Base-by-base conservation (phyloP, 2,113 vertebrate species). In the Cercocebus atys region DNA sequence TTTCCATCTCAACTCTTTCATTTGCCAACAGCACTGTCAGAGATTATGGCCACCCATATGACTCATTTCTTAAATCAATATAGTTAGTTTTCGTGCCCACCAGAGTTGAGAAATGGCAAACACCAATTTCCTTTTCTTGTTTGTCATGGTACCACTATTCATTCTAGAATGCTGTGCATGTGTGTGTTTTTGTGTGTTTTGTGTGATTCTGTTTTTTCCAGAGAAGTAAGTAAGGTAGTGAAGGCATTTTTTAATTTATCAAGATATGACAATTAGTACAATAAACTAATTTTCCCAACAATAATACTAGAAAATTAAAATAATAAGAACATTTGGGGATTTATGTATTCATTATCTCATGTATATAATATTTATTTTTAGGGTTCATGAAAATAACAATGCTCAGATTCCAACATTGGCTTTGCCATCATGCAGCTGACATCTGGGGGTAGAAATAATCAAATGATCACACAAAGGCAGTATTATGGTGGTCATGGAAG, bases 401-500 rank as follows among this genome's bases (percentile, higher is more conserved):
- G 5, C 3, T 32, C 57, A 45, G 0, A 61, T 14, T 3, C 35
- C n/a, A 66, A 22, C 12, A 18, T 25, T 43, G 17, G 18, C 6
- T 40, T 10, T 40, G 17, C 16, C 64, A 4, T 43, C 22, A 0
- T 13, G 16, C 17, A 66, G 9, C 6, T 78, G 8, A 23, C 12
- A 20, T 45, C 30, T 7, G 40, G 10, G 11, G 18, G 25, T 1
- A 30, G 83, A 94, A 43, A 64, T 2, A 52, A 8, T 2, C n/a
- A 20, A 10, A 25, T 47, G 64, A 40, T 10, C 27, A 6, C 25
- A 18, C 4, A 2, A 27, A n/a, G 68, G 9, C 5, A 2, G 0
- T 3, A 10, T 47, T 0, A 5, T 8, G 5, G 0, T 1, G 6
- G n/a, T 13, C 3, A 4, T 1, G 9, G 12, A 14, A 23, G 12